Percentiles rank a stretch among this genome's conserved stretches.
Conservation (phyloP, 2,797 vertebrate species). For the Tragopan temminckii region DNA sequence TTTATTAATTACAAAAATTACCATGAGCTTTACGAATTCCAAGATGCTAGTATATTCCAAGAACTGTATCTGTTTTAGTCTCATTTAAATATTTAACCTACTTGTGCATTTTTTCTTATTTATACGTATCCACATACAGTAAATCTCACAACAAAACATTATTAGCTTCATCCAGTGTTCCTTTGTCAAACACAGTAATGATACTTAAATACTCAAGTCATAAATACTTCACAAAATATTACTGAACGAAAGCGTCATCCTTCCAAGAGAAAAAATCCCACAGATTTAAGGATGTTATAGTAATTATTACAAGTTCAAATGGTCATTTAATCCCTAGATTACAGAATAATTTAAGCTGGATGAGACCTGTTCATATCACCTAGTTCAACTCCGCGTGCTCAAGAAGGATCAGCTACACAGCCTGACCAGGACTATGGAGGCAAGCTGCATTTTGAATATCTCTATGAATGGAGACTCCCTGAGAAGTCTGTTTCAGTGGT, state of each 20-base stretch:
- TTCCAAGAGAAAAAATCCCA: background rate
- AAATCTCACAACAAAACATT: background rate
- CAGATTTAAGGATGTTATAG: background rate
- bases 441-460: background rate
- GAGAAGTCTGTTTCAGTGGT: background rate
- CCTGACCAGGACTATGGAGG: background rate
- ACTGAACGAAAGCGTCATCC: fast-evolving
- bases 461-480: background rate
- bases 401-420: background rate
- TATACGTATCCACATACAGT: background rate
- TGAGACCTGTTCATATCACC: background rate
- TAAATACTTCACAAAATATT: background rate
- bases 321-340: background rate
- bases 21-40: background rate
- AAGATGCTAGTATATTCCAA: background rate
- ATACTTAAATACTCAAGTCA: background rate
- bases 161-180: background rate
- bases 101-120: background rate
- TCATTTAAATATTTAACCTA: background rate
- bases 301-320: background rate
- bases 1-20: background rate
- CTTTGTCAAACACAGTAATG: background rate
- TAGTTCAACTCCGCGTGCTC: background rate
- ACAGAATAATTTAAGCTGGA: no score
- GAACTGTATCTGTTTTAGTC: background rate